Conservation (phyloP, 2,888 invertebrate genomes). For the Erannis defoliaria region DNA sequence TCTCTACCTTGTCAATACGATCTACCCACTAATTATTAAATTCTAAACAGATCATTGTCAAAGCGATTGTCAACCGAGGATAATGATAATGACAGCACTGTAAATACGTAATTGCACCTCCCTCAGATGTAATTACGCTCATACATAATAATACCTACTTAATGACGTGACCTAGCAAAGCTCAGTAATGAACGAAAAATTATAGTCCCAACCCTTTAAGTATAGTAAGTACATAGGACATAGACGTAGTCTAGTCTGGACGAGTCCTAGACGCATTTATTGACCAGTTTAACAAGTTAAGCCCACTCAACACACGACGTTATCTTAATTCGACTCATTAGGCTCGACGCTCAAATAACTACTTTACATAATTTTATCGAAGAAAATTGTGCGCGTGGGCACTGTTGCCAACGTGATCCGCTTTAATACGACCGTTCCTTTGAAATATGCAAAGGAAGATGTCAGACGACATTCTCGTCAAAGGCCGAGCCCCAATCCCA, state of each 20-base stretch:
- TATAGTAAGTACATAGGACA: neutral
- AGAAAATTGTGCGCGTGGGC: slow-evolving; percentile 80
- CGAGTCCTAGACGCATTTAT: slow-evolving; percentile 70
- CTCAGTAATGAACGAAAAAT: slow-evolving; percentile 32
- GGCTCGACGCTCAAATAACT: slow-evolving; percentile 72
- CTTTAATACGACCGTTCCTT: slow-evolving; percentile 73
- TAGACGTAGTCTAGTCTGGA: slow-evolving; percentile 58
- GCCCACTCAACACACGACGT: slow-evolving; percentile 60
- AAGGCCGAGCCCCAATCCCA: slow-evolving; percentile 15
- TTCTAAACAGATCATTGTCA: slow-evolving; percentile 24
- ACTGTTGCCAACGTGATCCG: slow-evolving; percentile 65
- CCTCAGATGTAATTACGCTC: slow-evolving; percentile 23
- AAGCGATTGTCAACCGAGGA: slow-evolving; percentile 25
- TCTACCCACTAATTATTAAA: slow-evolving; percentile 6
- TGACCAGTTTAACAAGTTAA: slow-evolving; percentile 71
- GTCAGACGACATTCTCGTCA: slow-evolving; percentile 42
- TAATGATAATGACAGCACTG: slow-evolving; percentile 23
- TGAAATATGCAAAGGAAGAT: slow-evolving; percentile 71
- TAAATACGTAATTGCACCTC: slow-evolving; percentile 34
- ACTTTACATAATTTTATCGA: slow-evolving; percentile 81
- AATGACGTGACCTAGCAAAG: slow-evolving; percentile 26
- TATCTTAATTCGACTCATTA: slow-evolving; percentile 82
- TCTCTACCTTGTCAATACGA: neutral
- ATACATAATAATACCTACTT: slow-evolving; percentile 28
- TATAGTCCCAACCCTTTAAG: slow-evolving; percentile 5